Base-by-base conservation (phyloP, 2,797 vertebrate species). In the Austrolebias charrua region DNA sequence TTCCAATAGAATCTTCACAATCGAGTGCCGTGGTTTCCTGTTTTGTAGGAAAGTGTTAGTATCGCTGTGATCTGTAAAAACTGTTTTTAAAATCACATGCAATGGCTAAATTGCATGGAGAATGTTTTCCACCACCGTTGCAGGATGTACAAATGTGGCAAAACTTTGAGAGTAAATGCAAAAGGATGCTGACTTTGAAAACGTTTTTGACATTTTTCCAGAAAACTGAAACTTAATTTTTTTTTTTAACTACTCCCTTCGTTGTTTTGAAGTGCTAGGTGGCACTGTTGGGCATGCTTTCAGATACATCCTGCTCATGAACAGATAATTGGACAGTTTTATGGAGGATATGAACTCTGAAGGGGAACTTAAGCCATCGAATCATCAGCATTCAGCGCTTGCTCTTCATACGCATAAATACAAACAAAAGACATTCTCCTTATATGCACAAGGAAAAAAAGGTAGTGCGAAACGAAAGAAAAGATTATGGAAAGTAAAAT, bases 301-400 rank as follows among this genome's bases (percentile, higher is more conserved):
- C 82, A 87, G 55, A 81, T 73, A 65, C 72, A 59, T 6, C 80
- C 82, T 66, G 87, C 90, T 89, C 86, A 83, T 83, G 85, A 88
- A 86, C 89, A 86, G 85, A 90, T 90, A 88, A 91, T 87, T 89
- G 87, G 86, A 88, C 89, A 91, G 86, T 90, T 90, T 91, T 90
- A 90, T 90, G 80, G 89, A 88, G 86, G 87, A 91, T 90, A 90
- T 87, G 80, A 92, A 89, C 87, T 90, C 85, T 89, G 85, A 89
- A 88, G 88, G 81, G 89, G 90, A 90, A 90, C 88, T 89, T 90
- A 88, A 88, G 88, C 88, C 89, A 90, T 89, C 86, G 90, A 88
- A 89, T 90, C 87, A 90, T 89, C 81, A 87, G 85, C 83, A 90
- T 90, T 91, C 88, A 90, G 87, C 86, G 69, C 85, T 88, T 89